Evolutionary conservation across 2,888 invertebrate species (phyloP), one percentile per base, ranked within the genome.

Genomic region (Caenorhabditis sulstoni): DNA sequence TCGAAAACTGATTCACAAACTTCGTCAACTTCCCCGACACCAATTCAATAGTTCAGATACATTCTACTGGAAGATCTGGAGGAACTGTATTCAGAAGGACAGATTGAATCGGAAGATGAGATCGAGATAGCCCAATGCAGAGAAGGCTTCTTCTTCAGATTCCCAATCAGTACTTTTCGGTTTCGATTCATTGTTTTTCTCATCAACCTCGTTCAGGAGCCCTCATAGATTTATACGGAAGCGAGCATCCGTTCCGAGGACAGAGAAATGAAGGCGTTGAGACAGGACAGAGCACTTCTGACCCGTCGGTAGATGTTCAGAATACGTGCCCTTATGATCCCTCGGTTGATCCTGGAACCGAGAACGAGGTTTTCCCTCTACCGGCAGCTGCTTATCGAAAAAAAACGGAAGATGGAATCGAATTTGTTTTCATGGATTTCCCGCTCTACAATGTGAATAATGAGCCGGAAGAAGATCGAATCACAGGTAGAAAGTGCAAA

Each of bases 361-460:
- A n/a, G 14, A 16, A 29, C 20, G 22, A 12, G 35, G 14, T 37
- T 5, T 29, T 29, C 4, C 29, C 29, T 29, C 29, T 7, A 7
- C 29, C 29, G 29, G 7, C 7, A 7, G 29, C n/a, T n/a, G n/a
- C 4, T 3, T 29, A 29, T 7, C 29, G 29, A 3, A 29, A 29
- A 7, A 29, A 29, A 35, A 61, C 4, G 9, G 22, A 44, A 20
- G 22, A 64, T 8, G 52, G 16, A 29, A n/a, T n/a, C n/a, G 37
- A 49, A 20, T 16, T 47, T n/a, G n/a, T 49, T 3, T 68, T 39
- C 18, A 11, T 68, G 12, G 61, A 67, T 29, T 49, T 22, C 20
- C 58, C 58, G 8, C 23, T 65, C 18, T 65, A 16, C 49, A 35
- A 67, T 41, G 44, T 59, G 1, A 41, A 58, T 7, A 49, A 57